Evolutionary conservation across 1,140 invertebrate species (phyloP).

Genomic region (Aphelinus certus): DNA sequence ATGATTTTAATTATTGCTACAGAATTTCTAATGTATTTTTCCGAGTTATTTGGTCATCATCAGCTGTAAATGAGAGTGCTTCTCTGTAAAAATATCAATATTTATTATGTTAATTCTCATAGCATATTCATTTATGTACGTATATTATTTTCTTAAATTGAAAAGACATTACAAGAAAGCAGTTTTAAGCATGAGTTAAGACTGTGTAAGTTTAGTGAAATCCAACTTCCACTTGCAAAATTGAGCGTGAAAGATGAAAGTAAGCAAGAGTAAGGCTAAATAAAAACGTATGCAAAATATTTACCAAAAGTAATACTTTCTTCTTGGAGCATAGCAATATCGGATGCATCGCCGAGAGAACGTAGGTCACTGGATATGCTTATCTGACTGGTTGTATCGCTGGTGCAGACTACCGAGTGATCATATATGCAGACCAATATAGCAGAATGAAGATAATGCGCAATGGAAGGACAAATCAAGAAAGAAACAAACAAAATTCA

Average conservation of each 20-base stretch:
- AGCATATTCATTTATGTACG: too few relatives aligned
- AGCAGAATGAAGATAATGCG: slow-evolving; percentile 59
- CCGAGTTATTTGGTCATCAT: too few relatives aligned
- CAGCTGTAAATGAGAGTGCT: too few relatives aligned
- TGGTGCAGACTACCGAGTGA: slow-evolving; percentile 54
- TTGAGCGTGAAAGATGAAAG: slow-evolving; percentile 50
- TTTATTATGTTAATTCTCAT: too few relatives aligned
- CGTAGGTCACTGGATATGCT: slow-evolving; percentile 66
- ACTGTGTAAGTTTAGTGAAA: slow-evolving; percentile 3
- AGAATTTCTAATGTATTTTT: too few relatives aligned
- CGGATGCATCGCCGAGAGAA: slow-evolving; percentile 62
- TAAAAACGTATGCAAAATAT: slow-evolving; percentile 49
- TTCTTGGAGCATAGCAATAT: slow-evolving; percentile 64
- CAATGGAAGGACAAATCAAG: slow-evolving; percentile 51
- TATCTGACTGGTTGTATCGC: slow-evolving; percentile 65
- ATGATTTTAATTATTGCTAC: too few relatives aligned
- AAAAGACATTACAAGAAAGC: neutral
- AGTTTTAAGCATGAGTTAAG: slow-evolving; percentile 28
- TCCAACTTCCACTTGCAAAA: slow-evolving; percentile 41
- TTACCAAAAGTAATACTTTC: slow-evolving; percentile 64
- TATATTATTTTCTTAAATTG: too few relatives aligned
- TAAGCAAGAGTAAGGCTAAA: slow-evolving; percentile 57
- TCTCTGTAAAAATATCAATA: too few relatives aligned
- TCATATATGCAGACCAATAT: slow-evolving; percentile 4
- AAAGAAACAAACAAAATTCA: slow-evolving; percentile 51